A percentile compares a stretch with the other conserved stretches of the same genome.
These are phyloP conservation scores for Vombatus ursinus DNA, from an alignment of 2,113 vertebrate genomes.

Conservation along the genomic window DNA sequence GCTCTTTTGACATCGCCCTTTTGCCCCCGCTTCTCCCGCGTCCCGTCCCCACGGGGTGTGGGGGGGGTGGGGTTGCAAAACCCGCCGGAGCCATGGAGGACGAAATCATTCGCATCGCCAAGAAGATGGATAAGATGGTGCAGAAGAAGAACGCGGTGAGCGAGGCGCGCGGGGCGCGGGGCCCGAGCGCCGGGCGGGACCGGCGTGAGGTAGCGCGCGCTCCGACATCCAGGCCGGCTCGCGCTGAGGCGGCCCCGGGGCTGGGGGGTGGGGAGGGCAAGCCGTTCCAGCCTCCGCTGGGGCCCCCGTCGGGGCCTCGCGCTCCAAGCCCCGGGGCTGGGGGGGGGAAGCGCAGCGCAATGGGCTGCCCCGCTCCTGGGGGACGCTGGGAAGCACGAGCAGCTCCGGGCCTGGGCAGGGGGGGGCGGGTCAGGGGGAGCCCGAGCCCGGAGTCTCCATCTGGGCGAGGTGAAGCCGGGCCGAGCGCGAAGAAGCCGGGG, in stretches of 20 bases:
- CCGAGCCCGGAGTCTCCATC: neutral
- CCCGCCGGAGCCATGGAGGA: slow-evolving; percentile 87
- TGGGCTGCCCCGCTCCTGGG: neutral
- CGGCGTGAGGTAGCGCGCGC: no score
- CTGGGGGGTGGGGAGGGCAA: neutral
- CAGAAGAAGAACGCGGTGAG: slow-evolving; percentile 98
- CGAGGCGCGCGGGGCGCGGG: slow-evolving; percentile 17
- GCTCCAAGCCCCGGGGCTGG: neutral
- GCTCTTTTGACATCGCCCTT: rapidly evolving
- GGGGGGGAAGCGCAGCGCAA: neutral
- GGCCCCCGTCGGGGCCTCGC: neutral
- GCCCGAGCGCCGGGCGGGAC: neutral
- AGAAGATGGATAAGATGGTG: slow-evolving; percentile 99
- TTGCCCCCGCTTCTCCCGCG: neutral
- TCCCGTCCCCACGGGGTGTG: neutral
- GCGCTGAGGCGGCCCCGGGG: neutral
- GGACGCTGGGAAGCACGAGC: neutral
- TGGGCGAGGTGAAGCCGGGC: neutral
- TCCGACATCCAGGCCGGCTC: neutral
- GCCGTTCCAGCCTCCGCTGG: neutral
- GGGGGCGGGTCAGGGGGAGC: no score
- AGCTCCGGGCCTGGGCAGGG: neutral
- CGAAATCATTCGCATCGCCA: slow-evolving; percentile 95
- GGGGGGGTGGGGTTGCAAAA: slow-evolving; percentile 9
- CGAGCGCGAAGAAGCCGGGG: neutral